Conservation (phyloP, 2,797 vertebrate genomes). For the Oryzias sinensis region DNA sequence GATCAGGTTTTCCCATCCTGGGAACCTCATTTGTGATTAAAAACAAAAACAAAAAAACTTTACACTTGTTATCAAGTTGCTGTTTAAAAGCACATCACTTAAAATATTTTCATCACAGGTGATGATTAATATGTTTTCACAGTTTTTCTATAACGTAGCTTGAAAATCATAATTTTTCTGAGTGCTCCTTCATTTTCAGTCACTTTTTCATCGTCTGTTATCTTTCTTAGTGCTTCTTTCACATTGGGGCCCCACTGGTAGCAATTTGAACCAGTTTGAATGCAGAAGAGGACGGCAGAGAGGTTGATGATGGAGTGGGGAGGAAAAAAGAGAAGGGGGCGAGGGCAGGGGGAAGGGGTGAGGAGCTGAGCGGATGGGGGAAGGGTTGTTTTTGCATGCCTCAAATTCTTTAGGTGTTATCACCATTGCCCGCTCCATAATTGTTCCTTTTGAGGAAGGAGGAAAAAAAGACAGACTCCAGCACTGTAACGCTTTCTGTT, state of each 20-base stretch:
- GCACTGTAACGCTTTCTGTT: slow-evolving; percentile 25
- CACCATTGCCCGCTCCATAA: slow-evolving; percentile 69
- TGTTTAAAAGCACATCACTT: too few relatives aligned
- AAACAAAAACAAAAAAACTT: too few relatives aligned
- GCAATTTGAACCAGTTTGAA: slow-evolving; percentile 59
- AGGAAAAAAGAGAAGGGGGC: slow-evolving; percentile 51
- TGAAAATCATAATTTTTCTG: too few relatives aligned
- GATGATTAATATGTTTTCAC: too few relatives aligned
- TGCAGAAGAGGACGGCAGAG: slow-evolving; percentile 50
- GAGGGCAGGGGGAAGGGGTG: slow-evolving; percentile 41
- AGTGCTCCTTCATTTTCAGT: too few relatives aligned
- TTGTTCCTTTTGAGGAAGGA: slow-evolving; percentile 59
- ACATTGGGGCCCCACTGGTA: slow-evolving; percentile 55
- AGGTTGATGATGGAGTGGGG: slow-evolving; percentile 57
- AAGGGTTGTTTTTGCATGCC: slow-evolving; percentile 79
- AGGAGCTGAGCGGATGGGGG: slow-evolving; percentile 57
- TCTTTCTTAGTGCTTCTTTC: slow-evolving; percentile 25
- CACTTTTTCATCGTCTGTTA: too few relatives aligned
- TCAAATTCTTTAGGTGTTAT: slow-evolving; percentile 79
- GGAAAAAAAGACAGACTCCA: slow-evolving; percentile 22
- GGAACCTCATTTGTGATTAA: too few relatives aligned
- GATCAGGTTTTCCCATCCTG: too few relatives aligned
- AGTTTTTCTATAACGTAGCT: too few relatives aligned
- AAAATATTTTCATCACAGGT: too few relatives aligned
- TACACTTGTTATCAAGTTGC: too few relatives aligned